Evolutionary conservation across 2,113 vertebrate species (phyloP).

Genomic region (Pygoscelis adeliae): DNA sequence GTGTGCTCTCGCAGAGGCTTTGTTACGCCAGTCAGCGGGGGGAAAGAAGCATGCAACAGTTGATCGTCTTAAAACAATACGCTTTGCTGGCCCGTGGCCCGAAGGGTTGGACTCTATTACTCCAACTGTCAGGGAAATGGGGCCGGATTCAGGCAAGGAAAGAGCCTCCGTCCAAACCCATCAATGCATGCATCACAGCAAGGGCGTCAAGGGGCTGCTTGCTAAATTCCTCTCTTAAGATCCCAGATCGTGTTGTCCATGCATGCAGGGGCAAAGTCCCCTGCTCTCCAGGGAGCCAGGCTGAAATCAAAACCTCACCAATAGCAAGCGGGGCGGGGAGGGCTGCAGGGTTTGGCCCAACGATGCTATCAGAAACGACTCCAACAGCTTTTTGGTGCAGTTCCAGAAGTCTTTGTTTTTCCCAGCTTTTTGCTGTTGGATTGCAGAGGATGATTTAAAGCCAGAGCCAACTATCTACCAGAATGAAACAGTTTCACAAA

Average conservation of each 20-base stretch:
- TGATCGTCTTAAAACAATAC: constrained; percentile 39
- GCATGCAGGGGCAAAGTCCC: not conserved
- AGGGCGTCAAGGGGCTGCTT: not conserved
- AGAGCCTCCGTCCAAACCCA: not conserved
- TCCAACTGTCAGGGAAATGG: not conserved
- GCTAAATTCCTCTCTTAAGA: rapidly evolving
- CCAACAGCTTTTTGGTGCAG: constrained; percentile 4
- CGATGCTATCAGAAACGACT: not conserved
- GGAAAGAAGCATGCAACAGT: constrained; percentile 1
- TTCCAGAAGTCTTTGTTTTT: constrained; percentile 26
- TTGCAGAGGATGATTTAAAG: constrained; percentile 46
- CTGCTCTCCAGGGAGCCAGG: not conserved
- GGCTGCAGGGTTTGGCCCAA: not conserved
- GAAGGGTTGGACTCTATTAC: not conserved
- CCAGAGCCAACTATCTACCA: constrained; percentile 43
- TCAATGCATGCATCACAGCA: not conserved
- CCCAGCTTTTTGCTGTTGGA: constrained; percentile 49
- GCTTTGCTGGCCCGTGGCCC: not conserved
- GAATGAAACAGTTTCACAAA: constrained; percentile 45
- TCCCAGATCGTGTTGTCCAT: not conserved
- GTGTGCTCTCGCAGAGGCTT: not conserved
- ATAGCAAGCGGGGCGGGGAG: not conserved
- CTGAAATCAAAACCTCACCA: not conserved
- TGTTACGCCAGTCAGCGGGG: not conserved
- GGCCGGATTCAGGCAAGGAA: not conserved